Evolutionary conservation across 2,888 invertebrate genomes (phyloP), one percentile per base, ranked within the genome.

Genomic region (Nemoura dubitans): DNA sequence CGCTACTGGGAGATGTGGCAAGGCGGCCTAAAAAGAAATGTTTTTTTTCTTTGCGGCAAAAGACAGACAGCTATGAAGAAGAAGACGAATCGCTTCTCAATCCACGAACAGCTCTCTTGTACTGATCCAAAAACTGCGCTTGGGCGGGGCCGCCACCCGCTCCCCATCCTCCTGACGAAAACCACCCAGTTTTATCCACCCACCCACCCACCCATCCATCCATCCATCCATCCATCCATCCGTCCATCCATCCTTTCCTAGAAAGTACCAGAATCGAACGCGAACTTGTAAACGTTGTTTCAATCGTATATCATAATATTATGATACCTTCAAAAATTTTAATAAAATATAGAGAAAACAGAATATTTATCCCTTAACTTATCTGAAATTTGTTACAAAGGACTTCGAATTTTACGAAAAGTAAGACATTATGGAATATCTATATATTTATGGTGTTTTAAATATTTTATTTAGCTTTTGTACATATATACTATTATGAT

Each of bases 41-140:
- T 84, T 59, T 43, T 86, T n/a, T 86, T 86, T 87, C 85, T 87
- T 30, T 87, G 84, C 87, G 85, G 82, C 80, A 59, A 76, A 27
- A 87, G 83, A 85, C 85, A 85, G 87, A 87, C 85, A 87, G 86
- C 59, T 82, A 36, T 36, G 10, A 42, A 84, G 76, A 87, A 77
- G 87, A 86, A 86, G 87, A 87, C 82, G 87, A 86, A 87, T 87
- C 83, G 87, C 87, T 87, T 86, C 87, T 77, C 85, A 87, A 87
- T 87, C 85, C 86, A 26, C 76, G 76, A 82, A 83, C 28, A 59
- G 29, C 5, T 7, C 84, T 84, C 43, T 84, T 84, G 84, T 84
- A 84, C 84, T 84, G 81, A 87, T 85, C 86, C 87, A 86, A 87
- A 83, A 86, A 86, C 87, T 85, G 83, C 76, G 85, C 82, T 42